Evolutionary conservation across 2,888 invertebrate genomes (phyloP).

Genomic region (Adineta ricciae): DNA sequence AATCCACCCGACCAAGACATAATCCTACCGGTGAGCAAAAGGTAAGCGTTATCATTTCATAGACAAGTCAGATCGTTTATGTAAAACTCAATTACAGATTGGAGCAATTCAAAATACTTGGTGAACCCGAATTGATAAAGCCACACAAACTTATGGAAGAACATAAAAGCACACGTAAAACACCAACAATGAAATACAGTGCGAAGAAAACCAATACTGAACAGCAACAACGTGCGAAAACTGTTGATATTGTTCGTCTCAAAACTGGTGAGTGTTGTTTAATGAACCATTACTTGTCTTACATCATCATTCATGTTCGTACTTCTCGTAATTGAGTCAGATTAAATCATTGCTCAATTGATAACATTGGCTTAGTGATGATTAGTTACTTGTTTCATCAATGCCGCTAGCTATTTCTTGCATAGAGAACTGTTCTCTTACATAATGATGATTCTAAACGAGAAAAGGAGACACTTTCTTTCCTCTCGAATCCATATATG

Average conservation of each 20-base stretch:
- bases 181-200: not conserved
- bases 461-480: not conserved
- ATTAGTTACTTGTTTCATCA: not conserved
- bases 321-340: not conserved
- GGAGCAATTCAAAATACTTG: not conserved
- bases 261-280: not conserved
- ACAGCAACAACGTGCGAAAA: not conserved
- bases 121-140: not conserved
- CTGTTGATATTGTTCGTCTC: constrained; percentile 7
- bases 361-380: not conserved
- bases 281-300: not conserved
- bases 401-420: not conserved
- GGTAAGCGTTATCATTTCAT: not conserved
- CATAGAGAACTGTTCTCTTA: not conserved
- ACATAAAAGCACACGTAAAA: not conserved
- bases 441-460: not conserved
- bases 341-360: not conserved
- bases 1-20: not conserved
- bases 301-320: not conserved
- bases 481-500: not conserved
- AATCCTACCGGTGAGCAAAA: not conserved
- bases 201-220: not conserved
- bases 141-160: not conserved
- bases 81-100: not conserved
- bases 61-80: not conserved